Evolutionary conservation across 1,140 invertebrate species (phyloP).

Genomic region (Drosophila busckii): DNA sequence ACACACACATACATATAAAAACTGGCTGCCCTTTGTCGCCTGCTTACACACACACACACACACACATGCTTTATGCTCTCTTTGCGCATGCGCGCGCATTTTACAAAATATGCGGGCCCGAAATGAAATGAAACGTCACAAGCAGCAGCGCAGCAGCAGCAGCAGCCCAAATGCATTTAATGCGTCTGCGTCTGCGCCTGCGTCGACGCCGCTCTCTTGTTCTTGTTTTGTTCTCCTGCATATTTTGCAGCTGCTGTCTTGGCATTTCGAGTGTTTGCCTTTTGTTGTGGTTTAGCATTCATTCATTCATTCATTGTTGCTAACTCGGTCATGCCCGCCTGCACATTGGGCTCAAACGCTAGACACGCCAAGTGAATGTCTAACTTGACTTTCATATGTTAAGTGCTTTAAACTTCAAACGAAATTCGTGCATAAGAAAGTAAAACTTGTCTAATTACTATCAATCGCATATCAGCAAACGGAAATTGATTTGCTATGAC

Average conservation of each 20-base stretch:
- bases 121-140: conserved; percentile 17
- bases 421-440: too few relatives aligned
- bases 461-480: too few relatives aligned
- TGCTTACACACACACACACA: too few relatives aligned
- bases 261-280: conserved; percentile 69
- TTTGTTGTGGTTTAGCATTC: conserved; percentile 32
- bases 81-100: conserved; percentile 75
- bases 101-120: conserved; percentile 16
- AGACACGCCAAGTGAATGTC: background rate
- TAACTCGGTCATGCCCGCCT: conserved; percentile 34
- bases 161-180: conserved; percentile 49
- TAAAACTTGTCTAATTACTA: too few relatives aligned
- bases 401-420: too few relatives aligned
- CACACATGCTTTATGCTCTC: conserved; percentile 1
- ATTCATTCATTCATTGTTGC: background rate
- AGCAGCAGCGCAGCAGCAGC: conserved; percentile 19
- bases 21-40: background rate
- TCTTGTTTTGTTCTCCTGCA: conserved; percentile 2
- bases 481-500: too few relatives aligned
- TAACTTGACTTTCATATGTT: conserved; percentile 12
- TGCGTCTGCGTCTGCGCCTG: conserved; percentile 36
- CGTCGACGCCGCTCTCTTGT: background rate
- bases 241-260: conserved; percentile 67
- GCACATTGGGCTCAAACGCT: conserved; percentile 26
- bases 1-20: too few relatives aligned